These are phyloP conservation scores for Vollenhovia emeryi DNA, from an alignment of 1,140 invertebrate genomes.

Conservation along the genomic window DNA sequence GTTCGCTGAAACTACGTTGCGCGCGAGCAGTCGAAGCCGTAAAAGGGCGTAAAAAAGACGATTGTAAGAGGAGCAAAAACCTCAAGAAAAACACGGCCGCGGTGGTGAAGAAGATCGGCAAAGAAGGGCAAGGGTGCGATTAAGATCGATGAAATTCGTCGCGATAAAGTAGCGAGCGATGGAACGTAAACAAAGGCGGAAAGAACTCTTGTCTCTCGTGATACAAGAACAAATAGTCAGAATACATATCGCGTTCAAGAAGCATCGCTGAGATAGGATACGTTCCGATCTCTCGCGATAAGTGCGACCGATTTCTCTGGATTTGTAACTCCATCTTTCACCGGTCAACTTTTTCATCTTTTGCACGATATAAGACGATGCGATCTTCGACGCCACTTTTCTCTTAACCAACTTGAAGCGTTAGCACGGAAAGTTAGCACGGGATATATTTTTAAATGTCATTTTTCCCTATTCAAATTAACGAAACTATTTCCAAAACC, in stretches of 20 bases:
- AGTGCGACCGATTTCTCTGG: neutral
- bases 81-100: conserved; percentile 9
- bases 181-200: neutral
- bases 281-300: neutral
- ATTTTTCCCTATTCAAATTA: too few relatives aligned
- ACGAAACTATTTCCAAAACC: too few relatives aligned
- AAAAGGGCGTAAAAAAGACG: conserved; percentile 33
- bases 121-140: neutral
- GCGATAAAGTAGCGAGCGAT: conserved; percentile 29
- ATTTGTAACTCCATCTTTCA: conserved; percentile 5
- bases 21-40: neutral
- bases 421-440: too few relatives aligned
- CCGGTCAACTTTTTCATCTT: neutral
- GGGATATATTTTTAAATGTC: too few relatives aligned
- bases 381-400: too few relatives aligned
- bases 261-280: neutral
- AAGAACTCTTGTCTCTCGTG: neutral
- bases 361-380: neutral
- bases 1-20: neutral
- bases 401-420: too few relatives aligned
- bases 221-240: neutral
- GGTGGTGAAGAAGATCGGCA: neutral
- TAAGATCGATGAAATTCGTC: conserved; percentile 45
- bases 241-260: neutral
- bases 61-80: conserved; percentile 11